Evolutionary conservation across 2,797 vertebrate genomes (phyloP), one percentile per base, ranked within the genome.

Genomic region (Gallinago stenura): DNA sequence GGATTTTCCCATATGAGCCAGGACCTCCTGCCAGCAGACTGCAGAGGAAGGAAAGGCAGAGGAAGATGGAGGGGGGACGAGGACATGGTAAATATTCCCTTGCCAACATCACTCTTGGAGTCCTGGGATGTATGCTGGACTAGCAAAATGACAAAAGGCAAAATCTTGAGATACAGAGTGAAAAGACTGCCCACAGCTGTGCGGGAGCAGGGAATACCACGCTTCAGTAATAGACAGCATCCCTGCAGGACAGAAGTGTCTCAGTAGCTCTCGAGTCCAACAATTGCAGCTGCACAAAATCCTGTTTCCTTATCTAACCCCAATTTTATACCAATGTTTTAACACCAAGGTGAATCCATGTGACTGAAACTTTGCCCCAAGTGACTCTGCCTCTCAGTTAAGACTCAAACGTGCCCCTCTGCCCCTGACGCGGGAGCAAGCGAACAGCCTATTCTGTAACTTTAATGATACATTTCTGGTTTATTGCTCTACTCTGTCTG

Each of bases 381-480:
- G 39, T 39, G 39, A 39, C 30, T 87, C 30, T 76, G 41, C 33
- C 13, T 46, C 37, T 87, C 46, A 48, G 19, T 76, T 77, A 24
- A 69, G 64, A 35, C 17, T 48, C 46, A 64, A 43, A 73, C 31
- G 18, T 26, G 33, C 9, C 30, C 25, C 17, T 89, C 64, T 89
- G 43, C 64, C 81, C n/a, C 62, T 73, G 26, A 65, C 2, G 2
- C 1, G 1, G 43, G 15, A 84, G 45, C 30, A 61, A 57, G 43
- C 73, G 51, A 91, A 82, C 43, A 84, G 56, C 15, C 24, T 64
- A 75, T 57, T 88, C 86, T 6, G 1, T 64, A 89, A 45, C 28
- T 89, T 46, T 43, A 82, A 73, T 19, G 53, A 79, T 70, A 73
- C 21, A 48, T 90, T 89, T 95, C 60, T 78, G 87, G 58, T 62